Evolutionary conservation across 2,888 invertebrate genomes (phyloP).

Genomic region (Amphipyra tragopoginis): DNA sequence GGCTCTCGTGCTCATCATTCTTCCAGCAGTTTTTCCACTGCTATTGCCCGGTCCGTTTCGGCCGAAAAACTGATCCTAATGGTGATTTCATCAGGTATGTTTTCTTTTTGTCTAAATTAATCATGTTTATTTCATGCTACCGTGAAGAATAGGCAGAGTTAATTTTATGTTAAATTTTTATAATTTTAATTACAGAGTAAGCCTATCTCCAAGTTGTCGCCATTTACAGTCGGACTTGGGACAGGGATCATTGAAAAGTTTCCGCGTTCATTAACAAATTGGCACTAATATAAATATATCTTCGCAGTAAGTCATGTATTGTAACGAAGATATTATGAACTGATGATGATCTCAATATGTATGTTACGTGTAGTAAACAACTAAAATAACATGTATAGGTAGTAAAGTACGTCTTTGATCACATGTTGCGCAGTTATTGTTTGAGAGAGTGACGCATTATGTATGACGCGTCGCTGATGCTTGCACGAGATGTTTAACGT

Average conservation of each 20-base stretch:
- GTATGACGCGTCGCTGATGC: background rate
- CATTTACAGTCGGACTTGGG: constrained; percentile 2
- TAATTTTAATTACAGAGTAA: constrained; percentile 28
- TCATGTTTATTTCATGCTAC: constrained; percentile 8
- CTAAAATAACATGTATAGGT: background rate
- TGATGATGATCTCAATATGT: constrained; percentile 5
- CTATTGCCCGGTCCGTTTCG: constrained; percentile 95
- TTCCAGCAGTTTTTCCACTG: constrained; percentile 97
- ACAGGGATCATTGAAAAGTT: background rate
- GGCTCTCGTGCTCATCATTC: constrained; percentile 96
- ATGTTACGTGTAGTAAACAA: constrained; percentile 3
- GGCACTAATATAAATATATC: background rate
- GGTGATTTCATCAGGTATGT: constrained; percentile 95
- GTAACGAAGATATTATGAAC: constrained; percentile 5
- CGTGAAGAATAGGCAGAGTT: constrained; percentile 13
- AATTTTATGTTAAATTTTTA: constrained; percentile 9
- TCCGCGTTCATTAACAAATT: constrained; percentile 3
- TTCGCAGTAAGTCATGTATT: constrained; percentile 5
- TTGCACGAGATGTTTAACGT: constrained; percentile 2
- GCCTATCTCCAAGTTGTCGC: constrained; percentile 7
- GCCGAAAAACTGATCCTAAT: constrained; percentile 95
- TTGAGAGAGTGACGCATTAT: constrained; percentile 6
- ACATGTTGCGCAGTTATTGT: constrained; percentile 2
- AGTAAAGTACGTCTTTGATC: background rate
- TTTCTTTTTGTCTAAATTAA: background rate